Conservation (phyloP, 1,140 invertebrate genomes). For the Lerema accius region DNA sequence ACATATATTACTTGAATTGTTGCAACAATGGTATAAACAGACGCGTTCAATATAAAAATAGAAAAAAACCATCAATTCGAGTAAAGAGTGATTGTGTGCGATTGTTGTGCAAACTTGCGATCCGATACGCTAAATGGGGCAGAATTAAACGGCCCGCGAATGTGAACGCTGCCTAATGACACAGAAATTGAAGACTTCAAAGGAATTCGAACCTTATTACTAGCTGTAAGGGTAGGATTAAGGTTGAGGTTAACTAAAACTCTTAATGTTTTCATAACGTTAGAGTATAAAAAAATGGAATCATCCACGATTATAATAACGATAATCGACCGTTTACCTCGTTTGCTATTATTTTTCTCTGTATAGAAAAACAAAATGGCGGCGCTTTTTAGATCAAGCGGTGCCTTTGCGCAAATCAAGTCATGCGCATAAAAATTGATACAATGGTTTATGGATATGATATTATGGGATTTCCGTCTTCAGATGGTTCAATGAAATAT, state of each 20-base stretch:
- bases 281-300: conserved; percentile 39
- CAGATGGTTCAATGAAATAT: conserved; percentile 46
- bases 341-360: conserved; percentile 51
- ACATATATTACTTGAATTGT: conserved; percentile 49
- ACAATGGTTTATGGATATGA: conserved; percentile 65
- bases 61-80: conserved; percentile 71
- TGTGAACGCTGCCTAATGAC: conserved; percentile 77
- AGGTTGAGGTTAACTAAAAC: conserved; percentile 5
- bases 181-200: conserved; percentile 50
- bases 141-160: conserved; percentile 66
- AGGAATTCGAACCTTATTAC: conserved; percentile 27
- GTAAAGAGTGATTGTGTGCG: conserved; percentile 75
- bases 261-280: conserved; percentile 1
- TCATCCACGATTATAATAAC: conserved; percentile 47
- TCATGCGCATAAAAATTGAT: conserved; percentile 56
- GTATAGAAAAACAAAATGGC: conserved; percentile 41
- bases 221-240: background rate
- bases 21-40: conserved; percentile 56
- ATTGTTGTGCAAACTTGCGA: conserved; percentile 78
- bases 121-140: conserved; percentile 76
- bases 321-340: conserved; percentile 55
- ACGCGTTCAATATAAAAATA: conserved; percentile 67
- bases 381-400: conserved; percentile 48
- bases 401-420: conserved; percentile 62
- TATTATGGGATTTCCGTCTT: conserved; percentile 73